These are phyloP conservation scores for Cheilosia grossa DNA, from an alignment of 2,888 invertebrate genomes.

Conservation along the genomic window DNA sequence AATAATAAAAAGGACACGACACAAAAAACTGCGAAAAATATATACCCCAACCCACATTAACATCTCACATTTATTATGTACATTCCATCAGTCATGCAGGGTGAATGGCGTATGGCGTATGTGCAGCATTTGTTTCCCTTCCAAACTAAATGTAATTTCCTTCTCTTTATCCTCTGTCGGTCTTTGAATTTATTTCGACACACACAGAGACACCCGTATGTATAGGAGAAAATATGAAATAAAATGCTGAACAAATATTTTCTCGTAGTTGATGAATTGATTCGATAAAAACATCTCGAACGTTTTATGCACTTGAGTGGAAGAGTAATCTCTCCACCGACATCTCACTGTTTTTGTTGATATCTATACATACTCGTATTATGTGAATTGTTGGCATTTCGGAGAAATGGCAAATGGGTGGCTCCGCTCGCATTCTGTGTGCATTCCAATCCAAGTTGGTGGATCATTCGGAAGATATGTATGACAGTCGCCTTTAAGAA, in stretches of 20 bases:
- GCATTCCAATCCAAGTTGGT: background rate
- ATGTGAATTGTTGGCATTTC: conserved; percentile 13
- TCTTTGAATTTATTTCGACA: background rate
- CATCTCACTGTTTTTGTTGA: background rate
- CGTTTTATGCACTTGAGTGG: conserved; percentile 27
- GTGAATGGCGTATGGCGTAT: too few species aligned
- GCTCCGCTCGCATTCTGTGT: background rate
- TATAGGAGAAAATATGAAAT: background rate
- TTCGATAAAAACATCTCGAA: conserved; percentile 20
- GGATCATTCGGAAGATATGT: conserved; percentile 15
- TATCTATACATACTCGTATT: background rate
- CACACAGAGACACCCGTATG: background rate
- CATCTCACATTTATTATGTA: too few species aligned
- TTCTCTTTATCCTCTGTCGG: background rate
- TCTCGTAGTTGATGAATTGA: conserved; percentile 34
- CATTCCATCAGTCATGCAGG: too few species aligned
- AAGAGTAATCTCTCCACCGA: conserved; percentile 15
- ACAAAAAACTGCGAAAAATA: background rate
- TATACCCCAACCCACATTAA: background rate
- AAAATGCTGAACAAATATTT: conserved; percentile 6
- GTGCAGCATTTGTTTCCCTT: too few species aligned
- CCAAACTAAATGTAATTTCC: background rate
- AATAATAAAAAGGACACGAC: background rate
- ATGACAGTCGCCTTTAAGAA: conserved; percentile 1
- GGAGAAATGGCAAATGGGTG: conserved; percentile 11